Conservation (phyloP, 1,140 invertebrate genomes). For the Helicoverpa zea region DNA sequence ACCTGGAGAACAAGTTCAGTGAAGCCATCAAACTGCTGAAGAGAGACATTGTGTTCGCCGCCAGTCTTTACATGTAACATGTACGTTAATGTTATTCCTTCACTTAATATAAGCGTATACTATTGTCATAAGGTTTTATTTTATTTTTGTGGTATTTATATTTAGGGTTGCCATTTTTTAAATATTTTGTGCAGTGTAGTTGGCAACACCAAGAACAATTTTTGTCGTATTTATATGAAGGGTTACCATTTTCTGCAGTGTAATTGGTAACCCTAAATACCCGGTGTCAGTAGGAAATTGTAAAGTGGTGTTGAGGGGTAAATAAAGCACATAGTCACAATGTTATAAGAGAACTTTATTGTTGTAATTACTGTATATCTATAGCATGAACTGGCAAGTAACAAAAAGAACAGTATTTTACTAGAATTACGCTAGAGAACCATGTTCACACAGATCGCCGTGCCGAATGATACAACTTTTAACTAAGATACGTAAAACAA, state of each 20-base stretch:
- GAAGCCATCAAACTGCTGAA: slow-evolving; percentile 97
- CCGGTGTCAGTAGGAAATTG: not conserved
- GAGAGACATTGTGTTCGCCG: slow-evolving; percentile 99
- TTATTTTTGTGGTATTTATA: no score
- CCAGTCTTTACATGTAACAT: slow-evolving; percentile 97
- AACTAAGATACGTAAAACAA: slow-evolving; percentile 73
- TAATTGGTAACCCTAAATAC: no score
- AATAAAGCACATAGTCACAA: slow-evolving; percentile 67
- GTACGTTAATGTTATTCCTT: slow-evolving; percentile 18
- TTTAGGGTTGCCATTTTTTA: no score
- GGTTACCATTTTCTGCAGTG: no score
- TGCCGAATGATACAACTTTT: slow-evolving; percentile 73
- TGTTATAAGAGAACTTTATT: slow-evolving; percentile 87
- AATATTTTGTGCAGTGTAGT: no score
- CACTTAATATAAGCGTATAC: slow-evolving; percentile 16
- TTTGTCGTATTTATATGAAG: no score
- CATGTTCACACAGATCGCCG: slow-evolving; percentile 77
- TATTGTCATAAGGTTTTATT: no score
- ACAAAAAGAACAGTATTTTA: slow-evolving; percentile 83
- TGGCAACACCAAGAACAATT: no score
- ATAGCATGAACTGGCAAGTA: slow-evolving; percentile 86
- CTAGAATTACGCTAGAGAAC: slow-evolving; percentile 78
- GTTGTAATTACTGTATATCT: slow-evolving; percentile 85
- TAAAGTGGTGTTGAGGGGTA: not conserved
- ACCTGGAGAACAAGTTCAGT: slow-evolving; percentile 98